phyloP scores from a whole-genome alignment of 2,888 invertebrate species.

The Atethmia centrago region DNA sequence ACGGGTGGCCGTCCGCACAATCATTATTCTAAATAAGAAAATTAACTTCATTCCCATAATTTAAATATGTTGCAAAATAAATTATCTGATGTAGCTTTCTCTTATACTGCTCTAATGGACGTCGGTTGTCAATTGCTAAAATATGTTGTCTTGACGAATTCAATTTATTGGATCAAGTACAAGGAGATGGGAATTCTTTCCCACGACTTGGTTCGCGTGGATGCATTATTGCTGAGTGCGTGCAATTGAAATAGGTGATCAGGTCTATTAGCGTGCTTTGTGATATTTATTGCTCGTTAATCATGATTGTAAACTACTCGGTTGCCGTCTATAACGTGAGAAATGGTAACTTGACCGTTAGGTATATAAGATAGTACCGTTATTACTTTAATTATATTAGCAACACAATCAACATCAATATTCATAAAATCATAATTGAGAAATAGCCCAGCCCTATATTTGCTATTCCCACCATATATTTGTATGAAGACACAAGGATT shows the following conservation, averaged over 20 bases:
- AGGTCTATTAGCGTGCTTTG: conserved; percentile 62
- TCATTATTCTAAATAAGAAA: conserved; percentile 89
- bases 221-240: conserved; percentile 67
- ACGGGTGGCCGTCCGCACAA: conserved; percentile 87
- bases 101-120: conserved; percentile 79
- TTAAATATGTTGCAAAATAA: conserved; percentile 82
- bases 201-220: conserved; percentile 74
- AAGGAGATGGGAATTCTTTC: conserved; percentile 77
- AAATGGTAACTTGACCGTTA: conserved; percentile 53
- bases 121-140: conserved; percentile 83
- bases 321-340: conserved; percentile 31
- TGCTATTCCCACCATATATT: conserved; percentile 46
- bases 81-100: conserved; percentile 69
- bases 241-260: conserved; percentile 69
- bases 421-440: conserved; percentile 25
- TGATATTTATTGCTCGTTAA: conserved; percentile 58
- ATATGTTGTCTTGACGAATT: conserved; percentile 84
- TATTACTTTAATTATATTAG: conserved; percentile 30
- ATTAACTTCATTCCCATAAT: conserved; percentile 90
- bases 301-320: conserved; percentile 48
- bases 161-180: conserved; percentile 81
- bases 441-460: conserved; percentile 27
- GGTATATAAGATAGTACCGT: conserved; percentile 24
- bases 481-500: conserved; percentile 73
- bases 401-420: conserved; percentile 35